Evolutionary conservation across 2,797 vertebrate genomes (phyloP).

Genomic region (Cephalopachus bancanus): DNA sequence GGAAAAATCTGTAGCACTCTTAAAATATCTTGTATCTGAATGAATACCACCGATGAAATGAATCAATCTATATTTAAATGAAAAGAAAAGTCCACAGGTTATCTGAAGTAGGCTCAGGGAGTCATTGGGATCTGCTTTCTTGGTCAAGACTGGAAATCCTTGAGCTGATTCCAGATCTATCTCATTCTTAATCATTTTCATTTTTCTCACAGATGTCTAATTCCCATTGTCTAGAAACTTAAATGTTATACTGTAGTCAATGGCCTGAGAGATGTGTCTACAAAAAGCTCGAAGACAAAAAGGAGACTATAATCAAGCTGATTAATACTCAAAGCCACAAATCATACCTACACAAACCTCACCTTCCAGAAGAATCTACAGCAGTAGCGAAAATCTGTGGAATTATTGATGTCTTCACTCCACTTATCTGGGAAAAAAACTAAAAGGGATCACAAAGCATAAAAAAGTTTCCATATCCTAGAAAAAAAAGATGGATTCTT

Average conservation of each 20-base stretch:
- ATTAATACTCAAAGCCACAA: constrained; percentile 16
- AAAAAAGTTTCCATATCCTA: neutral
- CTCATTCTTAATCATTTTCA: neutral
- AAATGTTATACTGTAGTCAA: neutral
- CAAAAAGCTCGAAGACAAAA: neutral
- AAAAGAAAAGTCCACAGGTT: too few relatives aligned
- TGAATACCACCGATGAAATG: too few relatives aligned
- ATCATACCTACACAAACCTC: neutral
- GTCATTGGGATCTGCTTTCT: too few relatives aligned
- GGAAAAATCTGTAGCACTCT: too few relatives aligned
- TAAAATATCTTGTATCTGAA: too few relatives aligned
- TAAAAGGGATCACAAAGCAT: neutral
- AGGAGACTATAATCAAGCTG: neutral
- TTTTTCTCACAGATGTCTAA: constrained; percentile 18
- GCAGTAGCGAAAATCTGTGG: neutral
- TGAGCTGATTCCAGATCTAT: too few relatives aligned
- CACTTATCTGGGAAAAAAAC: neutral
- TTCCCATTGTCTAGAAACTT: neutral
- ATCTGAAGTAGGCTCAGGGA: too few relatives aligned
- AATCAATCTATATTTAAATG: too few relatives aligned
- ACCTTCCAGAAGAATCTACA: neutral
- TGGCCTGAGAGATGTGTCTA: neutral
- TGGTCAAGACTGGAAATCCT: too few relatives aligned
- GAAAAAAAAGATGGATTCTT: neutral
- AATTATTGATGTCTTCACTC: neutral